Conservation (phyloP, 2,888 invertebrate species). For the Polyploca ridens region DNA sequence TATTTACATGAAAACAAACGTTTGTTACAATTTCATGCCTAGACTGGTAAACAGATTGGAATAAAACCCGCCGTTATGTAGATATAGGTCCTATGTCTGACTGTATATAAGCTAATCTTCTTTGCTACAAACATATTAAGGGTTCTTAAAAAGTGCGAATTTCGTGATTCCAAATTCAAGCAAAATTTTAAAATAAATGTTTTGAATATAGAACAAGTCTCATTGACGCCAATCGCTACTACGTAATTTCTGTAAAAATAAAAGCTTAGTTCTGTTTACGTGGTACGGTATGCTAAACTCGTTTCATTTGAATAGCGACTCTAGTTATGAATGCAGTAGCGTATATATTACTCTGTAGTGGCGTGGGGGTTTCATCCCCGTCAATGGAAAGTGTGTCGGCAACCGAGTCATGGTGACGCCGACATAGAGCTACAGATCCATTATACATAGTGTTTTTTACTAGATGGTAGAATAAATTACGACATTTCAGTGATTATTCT, state of each 20-base stretch:
- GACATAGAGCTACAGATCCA: slow-evolving; percentile 16
- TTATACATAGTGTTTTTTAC: not conserved
- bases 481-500: no score
- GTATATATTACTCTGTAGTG: no score
- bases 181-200: not conserved
- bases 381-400: slow-evolving; percentile 81
- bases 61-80: not conserved
- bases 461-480: no score
- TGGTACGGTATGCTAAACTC: slow-evolving; percentile 1
- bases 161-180: not conserved
- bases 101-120: not conserved
- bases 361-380: slow-evolving; percentile 57
- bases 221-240: not conserved
- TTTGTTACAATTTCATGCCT: not conserved
- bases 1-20: not conserved
- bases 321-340: slow-evolving; percentile 27
- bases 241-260: slow-evolving; percentile 3
- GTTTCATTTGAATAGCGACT: slow-evolving; percentile 7
- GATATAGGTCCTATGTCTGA: no score
- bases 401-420: slow-evolving; percentile 77
- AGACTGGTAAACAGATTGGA: not conserved
- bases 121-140: not conserved
- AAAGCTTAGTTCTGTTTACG: slow-evolving; percentile 1
- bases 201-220: not conserved
- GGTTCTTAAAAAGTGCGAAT: not conserved